phyloP scores from a whole-genome alignment of 2,888 invertebrate species.

The Automeris io region DNA sequence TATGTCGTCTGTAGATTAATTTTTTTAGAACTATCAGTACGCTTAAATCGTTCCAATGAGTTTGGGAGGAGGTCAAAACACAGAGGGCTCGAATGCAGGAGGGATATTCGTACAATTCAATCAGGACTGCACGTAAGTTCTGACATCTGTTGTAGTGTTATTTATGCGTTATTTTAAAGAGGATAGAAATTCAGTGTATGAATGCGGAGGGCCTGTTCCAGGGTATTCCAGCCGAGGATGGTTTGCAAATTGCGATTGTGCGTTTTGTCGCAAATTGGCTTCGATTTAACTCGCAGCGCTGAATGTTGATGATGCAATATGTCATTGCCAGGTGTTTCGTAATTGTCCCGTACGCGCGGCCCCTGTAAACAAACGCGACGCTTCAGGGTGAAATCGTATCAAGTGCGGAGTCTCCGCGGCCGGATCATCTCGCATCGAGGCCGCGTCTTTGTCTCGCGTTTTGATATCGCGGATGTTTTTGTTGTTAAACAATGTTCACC shows the following conservation, averaged over 20 bases:
- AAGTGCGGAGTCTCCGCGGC: background rate
- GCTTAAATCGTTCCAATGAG: conserved; percentile 85
- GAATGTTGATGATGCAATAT: conserved; percentile 61
- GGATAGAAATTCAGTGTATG: background rate
- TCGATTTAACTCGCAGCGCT: conserved; percentile 25
- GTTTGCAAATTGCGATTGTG: conserved; percentile 31
- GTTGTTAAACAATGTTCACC: conserved; percentile 7
- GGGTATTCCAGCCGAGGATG: conserved; percentile 15
- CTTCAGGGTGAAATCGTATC: background rate
- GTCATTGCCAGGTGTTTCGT: conserved; percentile 60
- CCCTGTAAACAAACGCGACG: background rate
- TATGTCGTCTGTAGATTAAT: conserved; percentile 51
- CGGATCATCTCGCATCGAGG: background rate
- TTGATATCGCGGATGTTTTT: background rate
- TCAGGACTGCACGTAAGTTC: conserved; percentile 97
- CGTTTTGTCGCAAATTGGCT: conserved; percentile 35
- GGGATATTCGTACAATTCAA: conserved; percentile 97
- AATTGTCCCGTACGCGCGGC: conserved; percentile 24
- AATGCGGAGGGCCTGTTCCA: conserved; percentile 12
- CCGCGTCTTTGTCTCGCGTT: background rate
- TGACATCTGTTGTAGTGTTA: background rate
- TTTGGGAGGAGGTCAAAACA: conserved; percentile 84
- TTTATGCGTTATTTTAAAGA: conserved; percentile 1
- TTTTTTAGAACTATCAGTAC: conserved; percentile 47
- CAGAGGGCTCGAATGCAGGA: conserved; percentile 86